These are phyloP conservation scores for Aphelocoma californica DNA, from an alignment of 2,797 vertebrate genomes.

Conservation along the genomic window DNA sequence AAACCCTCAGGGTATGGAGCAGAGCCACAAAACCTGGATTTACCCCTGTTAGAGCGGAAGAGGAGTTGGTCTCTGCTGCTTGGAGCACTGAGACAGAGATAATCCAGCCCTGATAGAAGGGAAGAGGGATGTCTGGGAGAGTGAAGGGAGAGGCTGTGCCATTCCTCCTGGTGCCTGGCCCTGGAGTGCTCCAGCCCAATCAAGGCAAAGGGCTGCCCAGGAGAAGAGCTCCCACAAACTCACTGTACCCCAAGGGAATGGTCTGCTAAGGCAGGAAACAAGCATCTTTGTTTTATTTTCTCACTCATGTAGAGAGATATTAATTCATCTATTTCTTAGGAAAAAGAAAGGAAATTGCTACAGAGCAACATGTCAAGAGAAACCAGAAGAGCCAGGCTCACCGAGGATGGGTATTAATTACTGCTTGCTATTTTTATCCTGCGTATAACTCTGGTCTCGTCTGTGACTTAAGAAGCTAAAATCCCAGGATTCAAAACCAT, in stretches of 20 bases:
- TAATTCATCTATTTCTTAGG: neutral
- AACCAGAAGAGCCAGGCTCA: neutral
- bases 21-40: neutral
- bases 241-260: neutral
- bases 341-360: conserved; percentile 27
- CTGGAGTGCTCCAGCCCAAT: neutral
- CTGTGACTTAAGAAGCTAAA: conserved; percentile 20
- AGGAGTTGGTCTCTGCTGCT: neutral
- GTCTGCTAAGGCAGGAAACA: neutral
- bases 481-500: neutral
- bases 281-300: neutral
- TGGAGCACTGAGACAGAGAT: neutral
- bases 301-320: neutral
- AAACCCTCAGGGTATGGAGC: neutral
- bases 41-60: neutral
- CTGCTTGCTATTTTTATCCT: conserved; percentile 35
- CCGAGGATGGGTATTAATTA: conserved; percentile 38
- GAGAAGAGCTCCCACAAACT: neutral
- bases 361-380: neutral
- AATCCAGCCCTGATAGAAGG: neutral
- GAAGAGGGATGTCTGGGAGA: neutral
- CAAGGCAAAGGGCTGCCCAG: neutral
- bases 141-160: neutral
- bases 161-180: neutral
- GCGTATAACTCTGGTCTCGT: neutral